These are phyloP conservation scores for Trididemnum clinides DNA, from an alignment of 23 tunicate species.

Conservation along the genomic window DNA sequence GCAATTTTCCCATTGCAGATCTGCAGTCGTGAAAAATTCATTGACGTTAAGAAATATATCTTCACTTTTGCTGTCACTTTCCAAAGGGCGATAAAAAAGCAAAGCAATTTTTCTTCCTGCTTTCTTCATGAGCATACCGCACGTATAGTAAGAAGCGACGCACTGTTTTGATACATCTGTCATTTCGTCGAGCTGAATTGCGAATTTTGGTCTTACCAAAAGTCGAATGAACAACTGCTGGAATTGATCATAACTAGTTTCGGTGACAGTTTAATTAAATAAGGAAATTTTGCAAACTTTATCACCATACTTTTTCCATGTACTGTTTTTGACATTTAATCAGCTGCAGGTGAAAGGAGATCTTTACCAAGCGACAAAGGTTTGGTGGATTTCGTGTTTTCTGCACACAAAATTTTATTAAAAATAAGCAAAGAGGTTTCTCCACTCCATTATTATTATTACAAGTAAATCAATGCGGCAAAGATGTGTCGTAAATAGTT, in stretches of 20 bases:
- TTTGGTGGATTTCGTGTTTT: conserved; percentile 18
- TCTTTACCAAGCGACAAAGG: conserved; percentile 1
- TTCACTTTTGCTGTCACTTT: conserved; percentile 27
- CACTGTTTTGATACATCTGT: conserved; percentile 25
- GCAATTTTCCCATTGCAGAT: conserved; percentile 34
- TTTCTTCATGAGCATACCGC: conserved; percentile 25
- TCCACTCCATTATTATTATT: not conserved
- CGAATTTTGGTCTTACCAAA: not conserved
- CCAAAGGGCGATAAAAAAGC: conserved; percentile 22
- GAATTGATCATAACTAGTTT: conserved; percentile 41
- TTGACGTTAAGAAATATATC: conserved; percentile 19
- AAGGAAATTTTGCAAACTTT: conserved; percentile 20
- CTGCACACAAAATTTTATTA: not conserved
- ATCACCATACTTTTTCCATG: conserved; percentile 37
- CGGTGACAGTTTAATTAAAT: conserved; percentile 22
- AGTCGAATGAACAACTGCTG: conserved; percentile 11
- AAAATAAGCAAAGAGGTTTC: not conserved
- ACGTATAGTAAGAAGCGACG: conserved; percentile 27
- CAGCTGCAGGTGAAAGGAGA: conserved; percentile 17
- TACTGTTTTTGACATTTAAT: conserved; percentile 2
- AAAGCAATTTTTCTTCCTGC: conserved; percentile 23
- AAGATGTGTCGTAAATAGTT: not conserved
- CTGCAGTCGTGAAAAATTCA: conserved; percentile 11
- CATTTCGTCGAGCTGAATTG: conserved; percentile 44
- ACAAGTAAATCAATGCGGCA: not conserved